Conservation (phyloP, 2,888 invertebrate species). For the Leptinotarsa peninsularis region DNA sequence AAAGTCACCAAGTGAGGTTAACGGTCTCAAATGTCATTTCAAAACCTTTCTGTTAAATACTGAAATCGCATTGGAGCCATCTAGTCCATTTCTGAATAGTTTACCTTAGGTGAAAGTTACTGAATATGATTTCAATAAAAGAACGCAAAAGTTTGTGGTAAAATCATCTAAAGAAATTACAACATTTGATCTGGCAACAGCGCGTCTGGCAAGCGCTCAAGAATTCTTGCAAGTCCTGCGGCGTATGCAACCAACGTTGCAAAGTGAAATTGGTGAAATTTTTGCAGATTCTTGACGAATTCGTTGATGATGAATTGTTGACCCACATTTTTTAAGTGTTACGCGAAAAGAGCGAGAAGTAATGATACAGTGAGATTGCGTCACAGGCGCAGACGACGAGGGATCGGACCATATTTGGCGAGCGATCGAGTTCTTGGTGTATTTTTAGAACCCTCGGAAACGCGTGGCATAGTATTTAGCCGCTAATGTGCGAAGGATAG, state of each 20-base stretch:
- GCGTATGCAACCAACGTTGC: conserved; percentile 38
- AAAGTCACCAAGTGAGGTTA: too few species aligned
- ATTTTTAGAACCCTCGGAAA: conserved; percentile 50
- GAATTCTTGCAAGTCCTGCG: conserved; percentile 4
- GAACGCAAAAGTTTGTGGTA: too few species aligned
- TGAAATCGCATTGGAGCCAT: too few species aligned
- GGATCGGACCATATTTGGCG: conserved; percentile 54
- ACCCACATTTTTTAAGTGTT: conserved; percentile 29
- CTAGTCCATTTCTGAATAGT: too few species aligned
- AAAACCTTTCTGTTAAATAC: too few species aligned
- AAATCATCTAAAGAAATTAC: too few species aligned
- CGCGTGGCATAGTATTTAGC: conserved; percentile 25
- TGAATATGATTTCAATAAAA: too few species aligned
- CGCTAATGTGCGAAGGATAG: conserved; percentile 5
- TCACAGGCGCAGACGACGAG: conserved; percentile 45
- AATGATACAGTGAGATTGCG: conserved; percentile 39
- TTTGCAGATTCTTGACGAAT: conserved; percentile 16
- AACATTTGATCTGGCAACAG: not conserved
- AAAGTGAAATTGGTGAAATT: conserved; percentile 19
- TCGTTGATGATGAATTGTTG: conserved; percentile 27
- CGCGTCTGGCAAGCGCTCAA: conserved; percentile 7
- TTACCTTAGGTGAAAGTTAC: too few species aligned
- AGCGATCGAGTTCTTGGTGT: conserved; percentile 51
- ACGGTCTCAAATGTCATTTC: too few species aligned
- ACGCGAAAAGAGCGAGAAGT: conserved; percentile 2